These are phyloP conservation scores for Micromys minutus DNA, from an alignment of 2,113 vertebrate species.

Conservation along the genomic window DNA sequence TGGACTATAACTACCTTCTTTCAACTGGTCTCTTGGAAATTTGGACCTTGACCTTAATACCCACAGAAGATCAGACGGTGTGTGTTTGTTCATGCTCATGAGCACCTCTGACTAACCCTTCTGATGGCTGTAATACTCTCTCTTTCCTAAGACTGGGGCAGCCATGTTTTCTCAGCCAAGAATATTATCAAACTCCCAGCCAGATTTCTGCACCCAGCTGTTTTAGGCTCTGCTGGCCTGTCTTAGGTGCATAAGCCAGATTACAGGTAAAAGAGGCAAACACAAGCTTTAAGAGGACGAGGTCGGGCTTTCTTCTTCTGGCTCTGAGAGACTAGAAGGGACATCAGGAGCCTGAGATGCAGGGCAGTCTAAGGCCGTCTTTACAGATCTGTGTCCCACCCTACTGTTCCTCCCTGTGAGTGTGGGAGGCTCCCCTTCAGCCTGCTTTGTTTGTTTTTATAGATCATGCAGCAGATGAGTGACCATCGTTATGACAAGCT, in stretches of 20 bases:
- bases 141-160: background rate
- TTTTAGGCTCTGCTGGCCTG: background rate
- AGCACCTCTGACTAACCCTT: background rate
- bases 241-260: conserved; percentile 20
- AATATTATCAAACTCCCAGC: background rate
- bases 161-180: background rate
- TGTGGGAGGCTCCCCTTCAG: background rate
- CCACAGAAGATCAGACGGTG: background rate
- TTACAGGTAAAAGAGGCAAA: background rate
- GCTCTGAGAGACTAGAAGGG: background rate
- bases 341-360: background rate
- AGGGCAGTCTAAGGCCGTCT: background rate
- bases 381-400: background rate
- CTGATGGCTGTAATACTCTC: background rate
- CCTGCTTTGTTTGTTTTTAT: conserved; percentile 59
- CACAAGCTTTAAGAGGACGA: background rate
- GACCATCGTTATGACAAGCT: conserved; percentile 98
- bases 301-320: background rate
- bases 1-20: background rate
- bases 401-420: background rate
- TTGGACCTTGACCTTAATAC: background rate
- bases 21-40: background rate
- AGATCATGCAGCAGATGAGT: conserved; percentile 99
- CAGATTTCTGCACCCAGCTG: background rate
- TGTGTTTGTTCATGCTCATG: background rate